Base-by-base conservation (phyloP, 2,888 invertebrate species). In the Pseudococcus jackbeardsleyi region DNA sequence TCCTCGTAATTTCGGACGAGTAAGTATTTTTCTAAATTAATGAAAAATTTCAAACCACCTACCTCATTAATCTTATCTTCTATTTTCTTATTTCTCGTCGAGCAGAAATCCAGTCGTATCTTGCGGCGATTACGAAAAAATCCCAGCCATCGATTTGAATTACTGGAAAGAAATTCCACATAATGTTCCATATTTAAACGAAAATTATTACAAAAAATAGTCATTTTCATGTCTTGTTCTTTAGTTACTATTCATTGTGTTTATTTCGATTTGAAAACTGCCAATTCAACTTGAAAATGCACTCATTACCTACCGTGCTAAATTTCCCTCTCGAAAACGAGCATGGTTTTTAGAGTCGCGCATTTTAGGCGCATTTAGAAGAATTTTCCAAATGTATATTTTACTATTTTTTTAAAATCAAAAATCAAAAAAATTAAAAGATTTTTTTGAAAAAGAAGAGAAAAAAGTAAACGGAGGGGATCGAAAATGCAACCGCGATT, bases 21-120 rank as follows among this genome's bases (percentile, higher is more conserved):
- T 91, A 89, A 90, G 90, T 89, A 39, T 84, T 84, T 64, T 39
- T 17, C n/a, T 33, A 59, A 64, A 64, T 42, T 39, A 42, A 85
- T 19, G 42, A 33, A 33, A 33, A 22, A 84, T 19, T 82, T 42
- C 6, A 1, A 82, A 82, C 26, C 26, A 72, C 59, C 9, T 72
- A 11, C 19, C 64, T 86, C 7, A 9, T 9, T 50, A 64, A 64
- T 26, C 26, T 2, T n/a, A 46, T 1, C 15, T 15, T 11, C 50
- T n/a, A 11, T 26, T 8, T 79, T 79, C 46, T 11, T n/a, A 33
- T 84, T 50, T 86, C 64, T 72, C 19, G 9, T 39, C 42, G 3
- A 33, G 4, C 92, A 93, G 94, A 85, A 94, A 94, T 91, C 92
- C 92, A 77, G 90, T 94, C n/a, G 92, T 93, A 39, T 91, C 93